A percentile compares a stretch with the other conserved stretches of the same genome.
Conservation (phyloP, 2,797 vertebrate species). For the Steatocranus sp. region DNA sequence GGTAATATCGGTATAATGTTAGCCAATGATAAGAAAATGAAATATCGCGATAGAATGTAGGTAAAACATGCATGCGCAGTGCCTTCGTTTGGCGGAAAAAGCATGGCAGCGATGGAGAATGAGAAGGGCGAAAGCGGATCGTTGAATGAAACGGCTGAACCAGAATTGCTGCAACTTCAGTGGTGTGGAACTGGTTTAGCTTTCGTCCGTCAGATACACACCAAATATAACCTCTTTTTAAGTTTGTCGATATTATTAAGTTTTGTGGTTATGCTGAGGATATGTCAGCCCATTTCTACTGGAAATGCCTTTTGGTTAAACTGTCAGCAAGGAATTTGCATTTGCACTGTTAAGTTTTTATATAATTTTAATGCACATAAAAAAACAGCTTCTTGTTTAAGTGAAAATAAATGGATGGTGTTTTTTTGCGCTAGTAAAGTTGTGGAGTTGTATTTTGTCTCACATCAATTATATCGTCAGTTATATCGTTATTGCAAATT, state of each 20-base stretch:
- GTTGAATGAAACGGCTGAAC: background rate
- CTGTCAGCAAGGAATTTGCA: rapidly evolving
- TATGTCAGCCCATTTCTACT: background rate
- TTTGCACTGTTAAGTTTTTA: background rate
- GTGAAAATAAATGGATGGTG: background rate
- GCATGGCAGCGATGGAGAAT: background rate
- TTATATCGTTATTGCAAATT: background rate
- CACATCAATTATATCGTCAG: rapidly evolving
- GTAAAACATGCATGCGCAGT: rapidly evolving
- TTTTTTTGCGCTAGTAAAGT: background rate
- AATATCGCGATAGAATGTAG: rapidly evolving
- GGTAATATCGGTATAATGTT: background rate
- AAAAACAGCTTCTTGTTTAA: background rate
- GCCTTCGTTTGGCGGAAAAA: background rate
- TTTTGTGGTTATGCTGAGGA: background rate
- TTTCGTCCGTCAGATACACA: background rate
- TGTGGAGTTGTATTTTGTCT: background rate
- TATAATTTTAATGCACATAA: background rate
- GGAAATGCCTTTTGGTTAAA: background rate
- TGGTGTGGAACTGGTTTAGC: background rate
- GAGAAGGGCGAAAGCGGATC: rapidly evolving
- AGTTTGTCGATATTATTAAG: background rate
- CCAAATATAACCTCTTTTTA: background rate
- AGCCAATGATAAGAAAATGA: background rate
- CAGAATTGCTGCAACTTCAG: background rate